A percentile compares a stretch with the other conserved stretches of the same genome.
phyloP scores from a whole-genome alignment of 2,113 vertebrate species.

The Maccullochella peelii region DNA sequence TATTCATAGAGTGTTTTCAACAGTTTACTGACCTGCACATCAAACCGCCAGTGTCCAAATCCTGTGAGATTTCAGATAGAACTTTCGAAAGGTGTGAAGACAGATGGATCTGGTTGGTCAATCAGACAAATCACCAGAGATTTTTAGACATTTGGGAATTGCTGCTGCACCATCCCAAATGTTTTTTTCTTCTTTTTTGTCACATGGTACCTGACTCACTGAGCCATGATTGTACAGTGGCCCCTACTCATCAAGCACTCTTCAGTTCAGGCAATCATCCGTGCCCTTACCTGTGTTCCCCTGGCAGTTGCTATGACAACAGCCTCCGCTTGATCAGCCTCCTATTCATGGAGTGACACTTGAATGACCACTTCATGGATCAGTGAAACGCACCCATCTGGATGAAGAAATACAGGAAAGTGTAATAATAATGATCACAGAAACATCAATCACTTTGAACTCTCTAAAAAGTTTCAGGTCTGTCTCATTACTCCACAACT shows the following conservation, averaged over 20 bases:
- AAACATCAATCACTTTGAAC: constrained; percentile 48
- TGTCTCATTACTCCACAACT: constrained; percentile 5
- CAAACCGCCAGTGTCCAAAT: constrained; percentile 10
- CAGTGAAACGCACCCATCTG: constrained; percentile 73
- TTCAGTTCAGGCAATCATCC: constrained; percentile 83
- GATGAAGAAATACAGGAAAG: constrained; percentile 59
- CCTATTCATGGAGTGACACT: constrained; percentile 82
- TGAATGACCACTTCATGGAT: constrained; percentile 81
- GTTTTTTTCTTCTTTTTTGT: constrained; percentile 34
- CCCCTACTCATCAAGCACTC: constrained; percentile 78
- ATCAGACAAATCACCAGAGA: constrained; percentile 46
- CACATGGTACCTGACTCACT: constrained; percentile 50
- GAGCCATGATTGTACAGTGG: constrained; percentile 75
- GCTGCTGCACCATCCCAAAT: constrained; percentile 30
- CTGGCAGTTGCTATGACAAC: constrained; percentile 82
- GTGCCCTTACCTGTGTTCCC: constrained; percentile 80
- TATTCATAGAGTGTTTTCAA: constrained; percentile 22
- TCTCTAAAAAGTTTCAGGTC: constrained; percentile 37
- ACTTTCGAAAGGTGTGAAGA: constrained; percentile 46
- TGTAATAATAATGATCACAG: constrained; percentile 58
- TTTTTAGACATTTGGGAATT: constrained; percentile 66
- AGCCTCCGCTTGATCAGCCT: constrained; percentile 80
- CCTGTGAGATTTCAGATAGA: constrained; percentile 35
- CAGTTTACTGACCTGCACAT: constrained; percentile 8
- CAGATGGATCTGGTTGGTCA: constrained; percentile 39